phyloP scores from a whole-genome alignment of 2,888 invertebrate species.

The Pollenia griseotomentosa region DNA sequence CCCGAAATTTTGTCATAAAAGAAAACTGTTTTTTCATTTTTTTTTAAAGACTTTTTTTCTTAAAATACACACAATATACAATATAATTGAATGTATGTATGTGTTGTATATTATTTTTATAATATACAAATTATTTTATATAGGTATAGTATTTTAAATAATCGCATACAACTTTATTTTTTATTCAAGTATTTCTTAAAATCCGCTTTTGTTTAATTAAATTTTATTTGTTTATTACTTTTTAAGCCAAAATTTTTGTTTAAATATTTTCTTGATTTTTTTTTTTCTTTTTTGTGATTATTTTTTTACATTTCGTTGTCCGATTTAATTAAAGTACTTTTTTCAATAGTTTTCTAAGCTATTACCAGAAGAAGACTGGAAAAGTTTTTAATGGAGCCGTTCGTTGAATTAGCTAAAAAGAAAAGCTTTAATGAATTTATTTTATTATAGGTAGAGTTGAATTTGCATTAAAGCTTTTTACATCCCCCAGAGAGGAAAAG shows the following conservation, averaged over 20 bases:
- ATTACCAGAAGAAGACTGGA: constrained; percentile 65
- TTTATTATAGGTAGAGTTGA: constrained; percentile 29
- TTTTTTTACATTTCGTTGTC: constrained; percentile 62
- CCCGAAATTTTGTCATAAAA: background rate
- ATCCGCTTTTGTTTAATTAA: constrained; percentile 6
- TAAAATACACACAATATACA: constrained; percentile 2
- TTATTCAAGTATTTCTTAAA: constrained; percentile 3
- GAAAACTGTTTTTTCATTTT: constrained; percentile 4
- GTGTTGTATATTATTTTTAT: constrained; percentile 19
- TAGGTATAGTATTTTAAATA: constrained; percentile 10
- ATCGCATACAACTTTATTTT: constrained; percentile 3
- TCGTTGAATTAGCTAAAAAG: constrained; percentile 31
- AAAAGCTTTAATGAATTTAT: constrained; percentile 66
- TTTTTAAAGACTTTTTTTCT: background rate
- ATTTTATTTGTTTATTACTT: constrained; percentile 13
- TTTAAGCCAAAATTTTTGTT: constrained; percentile 34
- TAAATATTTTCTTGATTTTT: constrained; percentile 28
- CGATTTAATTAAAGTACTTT: constrained; percentile 33
- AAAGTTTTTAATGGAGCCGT: constrained; percentile 44
- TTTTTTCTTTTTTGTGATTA: constrained; percentile 6
- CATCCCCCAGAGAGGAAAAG: constrained; percentile 35
- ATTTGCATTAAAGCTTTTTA: constrained; percentile 33
- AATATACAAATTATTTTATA: constrained; percentile 26
- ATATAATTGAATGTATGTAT: background rate
- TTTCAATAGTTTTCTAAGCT: constrained; percentile 59